Conservation (phyloP, 1,140 invertebrate species). For the Steinernema feltiae region DNA sequence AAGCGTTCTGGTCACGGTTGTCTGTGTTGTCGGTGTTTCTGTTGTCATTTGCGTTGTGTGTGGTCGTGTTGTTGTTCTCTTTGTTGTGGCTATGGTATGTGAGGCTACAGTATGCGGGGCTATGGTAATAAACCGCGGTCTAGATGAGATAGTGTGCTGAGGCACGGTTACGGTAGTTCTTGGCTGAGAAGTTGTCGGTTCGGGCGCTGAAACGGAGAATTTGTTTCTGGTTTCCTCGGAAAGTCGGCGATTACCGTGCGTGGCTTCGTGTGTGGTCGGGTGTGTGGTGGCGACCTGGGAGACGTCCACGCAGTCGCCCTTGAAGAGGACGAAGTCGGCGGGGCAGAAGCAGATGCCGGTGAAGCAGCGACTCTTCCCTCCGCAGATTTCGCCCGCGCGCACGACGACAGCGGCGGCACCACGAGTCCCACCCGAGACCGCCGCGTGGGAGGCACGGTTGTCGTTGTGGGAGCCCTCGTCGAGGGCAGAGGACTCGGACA, state of each 20-base stretch:
- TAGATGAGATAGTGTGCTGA: no score
- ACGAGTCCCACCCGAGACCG: background rate
- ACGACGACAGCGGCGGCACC: slow-evolving; percentile 34
- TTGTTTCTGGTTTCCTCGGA: no score
- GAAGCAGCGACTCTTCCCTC: slow-evolving; percentile 29
- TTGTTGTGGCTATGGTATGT: no score
- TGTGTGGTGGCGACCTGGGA: background rate
- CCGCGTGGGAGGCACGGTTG: background rate
- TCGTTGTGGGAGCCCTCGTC: slow-evolving; percentile 14
- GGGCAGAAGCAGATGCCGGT: slow-evolving; percentile 37
- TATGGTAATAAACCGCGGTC: no score
- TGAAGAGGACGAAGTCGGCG: slow-evolving; percentile 22
- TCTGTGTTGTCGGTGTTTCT: no score
- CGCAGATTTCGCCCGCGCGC: slow-evolving; percentile 34
- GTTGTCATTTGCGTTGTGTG: no score
- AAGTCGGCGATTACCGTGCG: no score
- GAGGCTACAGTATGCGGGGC: no score
- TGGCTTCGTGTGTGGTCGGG: background rate
- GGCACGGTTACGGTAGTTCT: no score
- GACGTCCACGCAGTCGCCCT: slow-evolving; percentile 26
- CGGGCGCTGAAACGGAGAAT: no score
- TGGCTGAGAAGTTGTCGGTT: no score
- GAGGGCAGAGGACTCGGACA: slow-evolving; percentile 3
- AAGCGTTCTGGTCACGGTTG: background rate
- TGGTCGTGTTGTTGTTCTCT: no score